Evolutionary conservation across 2,797 vertebrate genomes (phyloP), one percentile per base, ranked within the genome.

Genomic region (Myotis vivesi): DNA sequence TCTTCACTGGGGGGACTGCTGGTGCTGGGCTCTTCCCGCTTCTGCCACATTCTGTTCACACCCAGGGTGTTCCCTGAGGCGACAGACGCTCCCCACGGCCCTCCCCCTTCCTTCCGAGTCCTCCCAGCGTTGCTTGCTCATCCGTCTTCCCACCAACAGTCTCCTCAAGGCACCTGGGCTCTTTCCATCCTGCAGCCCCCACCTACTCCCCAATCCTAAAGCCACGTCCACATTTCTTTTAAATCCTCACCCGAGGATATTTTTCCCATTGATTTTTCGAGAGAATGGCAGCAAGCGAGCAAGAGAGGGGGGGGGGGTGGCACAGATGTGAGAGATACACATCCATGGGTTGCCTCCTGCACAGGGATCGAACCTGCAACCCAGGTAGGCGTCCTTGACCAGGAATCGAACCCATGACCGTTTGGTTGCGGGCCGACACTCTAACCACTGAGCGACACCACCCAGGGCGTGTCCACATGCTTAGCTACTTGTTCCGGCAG

Each of bases 141-240:
- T 7, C 38, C 1, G 0, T 3, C 0, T 33, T 15, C 62, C 41
- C 23, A 6, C 80, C 28, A 10, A 30, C 1, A 0, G 16, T 17
- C 33, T 72, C 53, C 1, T 19, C 8, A 0, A 33, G 51, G 25
- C 51, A 1, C 20, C 2, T 9, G 13, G 25, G 51, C 62, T 38
- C 68, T 19, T 19, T 4, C 41, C 8, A 3, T 6, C 25, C 3
- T 20, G 20, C 86, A 11, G 87, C 53, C 44, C 55, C 4, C 25
- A 2, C 16, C 22, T 3, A 3, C 6, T 13, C 38, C 62, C n/a
- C 1, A 30, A 0, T 1, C 66, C 80, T 53, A 62, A 49, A 38
- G 38, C 10, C 23, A 5, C 0, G 1, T 10, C 44, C n/a, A 6
- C 44, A 7, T 20, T 64, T 15, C 19, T 5, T 53, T 53, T 20